Base-by-base conservation (phyloP, 1,140 invertebrate genomes). In the Ptiloglossa arizonensis region DNA sequence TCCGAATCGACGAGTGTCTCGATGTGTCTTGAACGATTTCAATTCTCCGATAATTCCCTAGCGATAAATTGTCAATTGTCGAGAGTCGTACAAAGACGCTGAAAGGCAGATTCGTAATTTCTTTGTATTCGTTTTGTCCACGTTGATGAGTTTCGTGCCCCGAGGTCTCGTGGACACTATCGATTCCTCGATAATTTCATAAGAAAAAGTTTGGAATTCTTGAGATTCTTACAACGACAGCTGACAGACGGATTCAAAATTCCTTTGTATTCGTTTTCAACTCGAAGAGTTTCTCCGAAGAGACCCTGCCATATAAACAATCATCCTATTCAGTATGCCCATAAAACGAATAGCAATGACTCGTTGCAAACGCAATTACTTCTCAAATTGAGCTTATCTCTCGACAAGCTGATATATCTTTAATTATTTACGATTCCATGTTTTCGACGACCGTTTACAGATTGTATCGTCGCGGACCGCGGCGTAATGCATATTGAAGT, bases 341-440 rank as follows among this genome's bases (percentile, higher is more conserved):
- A 35, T 29, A 15, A 48, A 71, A 71, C 41, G 15, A 0, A 24
- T 11, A 15, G 19, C n/a, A 11, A 29, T 35, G 64, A 54, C 24
- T 41, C 29, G 71, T 66, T 66, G 29, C 24, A 27, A 66, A 32
- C 48, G 48, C 19, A n/a, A 27, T 54, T 15, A 15, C 13, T 24
- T 29, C 32, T 66, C 17, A 41, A 62, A 48, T 46, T 35, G 54
- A 13, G 38, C 17, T 59, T 63, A 44, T 62, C 41, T 71, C 54
- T 0, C 9, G 24, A 22, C 35, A 62, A 46, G 6, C 24, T 24
- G 52, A 68, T 27, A 38, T 19, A 24, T 56, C 62, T 66, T 74
- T 24, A 22, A 74, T 74, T 67, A 74, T 74, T 67, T 74, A 56
- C 62, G 62, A 76, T 68, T 76, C 54, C 29, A 8, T 24, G 73